These are phyloP conservation scores for Arrhopalites spinosus DNA, from an alignment of 2,888 invertebrate genomes.

Conservation along the genomic window DNA sequence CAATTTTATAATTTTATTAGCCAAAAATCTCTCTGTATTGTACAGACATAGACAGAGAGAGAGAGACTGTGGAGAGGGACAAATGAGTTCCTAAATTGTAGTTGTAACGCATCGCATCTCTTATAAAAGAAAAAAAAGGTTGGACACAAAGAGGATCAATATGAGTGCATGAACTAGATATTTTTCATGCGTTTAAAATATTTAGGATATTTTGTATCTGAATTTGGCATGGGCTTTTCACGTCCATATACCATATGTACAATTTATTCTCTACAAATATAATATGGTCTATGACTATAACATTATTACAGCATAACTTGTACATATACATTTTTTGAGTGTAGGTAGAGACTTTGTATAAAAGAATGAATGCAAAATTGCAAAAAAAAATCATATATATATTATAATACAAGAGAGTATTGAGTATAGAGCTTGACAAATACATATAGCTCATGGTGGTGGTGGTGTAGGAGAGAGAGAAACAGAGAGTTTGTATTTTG, in stretches of 20 bases:
- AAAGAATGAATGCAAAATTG: constrained; percentile 6
- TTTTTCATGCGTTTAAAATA: neutral
- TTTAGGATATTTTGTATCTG: neutral
- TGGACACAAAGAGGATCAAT: constrained; percentile 27
- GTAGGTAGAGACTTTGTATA: neutral
- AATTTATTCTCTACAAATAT: too few species aligned
- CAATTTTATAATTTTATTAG: too few species aligned
- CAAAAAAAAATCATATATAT: neutral
- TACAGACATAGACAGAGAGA: too few species aligned
- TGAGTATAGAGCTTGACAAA: neutral
- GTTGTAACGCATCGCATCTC: too few species aligned
- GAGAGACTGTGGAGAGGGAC: too few species aligned
- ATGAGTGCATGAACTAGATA: constrained; percentile 17
- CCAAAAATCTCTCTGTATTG: too few species aligned
- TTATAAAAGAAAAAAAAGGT: neutral
- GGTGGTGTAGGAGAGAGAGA: neutral
- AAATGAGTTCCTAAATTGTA: too few species aligned
- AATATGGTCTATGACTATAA: too few species aligned
- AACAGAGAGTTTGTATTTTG: constrained; percentile 38
- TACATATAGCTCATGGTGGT: neutral
- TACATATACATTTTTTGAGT: too few species aligned
- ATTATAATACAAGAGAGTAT: neutral
- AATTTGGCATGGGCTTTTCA: neutral
- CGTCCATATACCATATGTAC: too few species aligned
- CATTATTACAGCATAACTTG: too few species aligned